A percentile compares a stretch with the other conserved stretches of the same genome.
phyloP scores from a whole-genome alignment of 2,888 invertebrate species.

The Hololepta plana region DNA sequence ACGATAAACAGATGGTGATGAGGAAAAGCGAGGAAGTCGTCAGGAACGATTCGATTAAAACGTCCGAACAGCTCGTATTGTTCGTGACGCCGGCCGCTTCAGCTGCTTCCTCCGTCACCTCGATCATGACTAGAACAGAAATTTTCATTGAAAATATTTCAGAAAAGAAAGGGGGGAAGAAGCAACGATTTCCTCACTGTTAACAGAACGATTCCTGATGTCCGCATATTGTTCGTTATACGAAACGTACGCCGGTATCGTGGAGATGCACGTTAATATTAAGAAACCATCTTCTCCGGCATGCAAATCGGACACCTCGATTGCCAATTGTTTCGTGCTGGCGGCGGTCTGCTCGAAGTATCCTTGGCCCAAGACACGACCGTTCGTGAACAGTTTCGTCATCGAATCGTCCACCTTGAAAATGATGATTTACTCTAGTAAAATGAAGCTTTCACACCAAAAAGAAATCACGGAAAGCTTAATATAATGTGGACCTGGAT shows the following conservation, averaged over 20 bases:
- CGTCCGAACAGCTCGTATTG: constrained; percentile 3
- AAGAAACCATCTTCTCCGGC: constrained; percentile 50
- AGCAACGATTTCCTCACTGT: constrained; percentile 43
- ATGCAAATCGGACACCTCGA: constrained; percentile 53
- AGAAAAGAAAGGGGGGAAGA: not conserved
- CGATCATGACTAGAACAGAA: constrained; percentile 15
- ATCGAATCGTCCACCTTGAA: constrained; percentile 25
- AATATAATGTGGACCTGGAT: no score
- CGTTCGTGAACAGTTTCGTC: constrained; percentile 26
- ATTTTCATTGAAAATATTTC: no score
- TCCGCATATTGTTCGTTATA: constrained; percentile 58
- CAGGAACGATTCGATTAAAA: constrained; percentile 1
- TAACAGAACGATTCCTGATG: constrained; percentile 49
- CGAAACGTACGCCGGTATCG: constrained; percentile 57
- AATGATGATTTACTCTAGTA: constrained; percentile 5
- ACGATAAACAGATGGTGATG: no score
- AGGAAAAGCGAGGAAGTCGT: not conserved
- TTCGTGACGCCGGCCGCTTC: constrained; percentile 11
- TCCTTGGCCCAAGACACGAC: constrained; percentile 35
- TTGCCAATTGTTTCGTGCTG: constrained; percentile 51
- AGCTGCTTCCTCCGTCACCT: constrained; percentile 16
- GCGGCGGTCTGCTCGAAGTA: constrained; percentile 27
- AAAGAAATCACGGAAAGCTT: no score
- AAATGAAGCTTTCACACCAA: no score
- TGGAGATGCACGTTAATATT: constrained; percentile 57